A percentile compares a stretch with the other conserved stretches of the same genome.
Conservation (phyloP, 2,797 vertebrate species). For the Etheostoma perlongum region DNA sequence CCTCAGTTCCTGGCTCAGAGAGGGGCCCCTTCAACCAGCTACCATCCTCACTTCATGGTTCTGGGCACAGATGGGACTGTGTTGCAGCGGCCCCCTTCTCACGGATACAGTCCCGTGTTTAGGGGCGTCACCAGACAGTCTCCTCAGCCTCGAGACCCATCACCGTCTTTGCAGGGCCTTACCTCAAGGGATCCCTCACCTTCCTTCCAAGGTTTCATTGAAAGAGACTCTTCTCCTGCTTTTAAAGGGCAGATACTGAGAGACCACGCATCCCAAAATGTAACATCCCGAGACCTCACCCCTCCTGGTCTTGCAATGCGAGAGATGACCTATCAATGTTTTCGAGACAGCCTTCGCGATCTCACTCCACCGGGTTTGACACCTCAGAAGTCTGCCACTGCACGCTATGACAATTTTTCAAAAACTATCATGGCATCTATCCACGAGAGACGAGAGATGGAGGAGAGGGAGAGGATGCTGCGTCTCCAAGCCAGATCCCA, state of each 20-base stretch:
- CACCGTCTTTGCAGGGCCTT: slow-evolving; percentile 72
- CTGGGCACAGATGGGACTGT: slow-evolving; percentile 86
- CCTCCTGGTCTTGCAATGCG: slow-evolving; percentile 55
- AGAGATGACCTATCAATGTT: slow-evolving; percentile 53
- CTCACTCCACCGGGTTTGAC: slow-evolving; percentile 58
- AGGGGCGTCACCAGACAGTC: slow-evolving; percentile 80
- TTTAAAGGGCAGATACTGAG: slow-evolving; percentile 71
- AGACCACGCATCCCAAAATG: slow-evolving; percentile 66
- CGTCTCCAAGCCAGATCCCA: slow-evolving; percentile 80
- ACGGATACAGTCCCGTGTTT: slow-evolving; percentile 91
- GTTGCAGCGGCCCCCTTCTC: slow-evolving; percentile 81
- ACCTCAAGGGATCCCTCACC: slow-evolving; percentile 86
- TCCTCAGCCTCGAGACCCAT: slow-evolving; percentile 83
- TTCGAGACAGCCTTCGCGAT: slow-evolving; percentile 68
- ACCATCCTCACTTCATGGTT: slow-evolving; percentile 90
- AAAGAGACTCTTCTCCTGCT: slow-evolving; percentile 71
- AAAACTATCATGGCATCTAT: slow-evolving; percentile 96
- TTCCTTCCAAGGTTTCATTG: slow-evolving; percentile 69
- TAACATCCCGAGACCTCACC: slow-evolving; percentile 60
- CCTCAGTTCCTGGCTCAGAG: slow-evolving; percentile 85
- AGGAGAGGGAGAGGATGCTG: slow-evolving; percentile 90
- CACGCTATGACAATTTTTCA: slow-evolving; percentile 93
- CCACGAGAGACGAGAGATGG: slow-evolving; percentile 91
- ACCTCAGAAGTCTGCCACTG: slow-evolving; percentile 72
- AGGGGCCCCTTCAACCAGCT: slow-evolving; percentile 79